phyloP scores from a whole-genome alignment of 1,140 invertebrate genomes.

The Aricia agestis region DNA sequence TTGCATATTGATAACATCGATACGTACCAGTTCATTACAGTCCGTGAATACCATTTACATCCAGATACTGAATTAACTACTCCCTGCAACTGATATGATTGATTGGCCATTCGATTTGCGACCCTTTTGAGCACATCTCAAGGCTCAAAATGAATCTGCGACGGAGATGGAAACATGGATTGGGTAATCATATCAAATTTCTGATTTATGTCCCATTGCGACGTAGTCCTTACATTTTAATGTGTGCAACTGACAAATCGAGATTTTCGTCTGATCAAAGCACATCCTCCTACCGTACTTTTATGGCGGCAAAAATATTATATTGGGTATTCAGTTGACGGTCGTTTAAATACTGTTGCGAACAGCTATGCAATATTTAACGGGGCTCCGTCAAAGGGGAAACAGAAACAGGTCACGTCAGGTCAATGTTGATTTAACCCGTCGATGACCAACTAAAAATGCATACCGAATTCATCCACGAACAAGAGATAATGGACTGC shows the following conservation, averaged over 20 bases:
- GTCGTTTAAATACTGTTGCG: background rate
- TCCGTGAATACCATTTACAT: constrained; percentile 1
- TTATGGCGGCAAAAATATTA: background rate
- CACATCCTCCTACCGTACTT: too few species aligned
- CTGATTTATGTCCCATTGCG: too few species aligned
- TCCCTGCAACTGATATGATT: constrained; percentile 1
- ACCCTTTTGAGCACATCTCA: background rate
- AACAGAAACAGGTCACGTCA: background rate
- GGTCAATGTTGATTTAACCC: background rate
- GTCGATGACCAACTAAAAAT: background rate
- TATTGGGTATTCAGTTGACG: background rate
- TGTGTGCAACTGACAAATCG: too few species aligned
- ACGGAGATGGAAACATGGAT: background rate
- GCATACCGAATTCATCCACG: background rate
- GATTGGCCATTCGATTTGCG: background rate
- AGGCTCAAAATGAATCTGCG: background rate
- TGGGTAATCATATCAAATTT: background rate
- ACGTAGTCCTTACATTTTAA: too few species aligned
- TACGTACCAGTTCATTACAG: constrained; percentile 20
- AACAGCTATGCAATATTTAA: background rate
- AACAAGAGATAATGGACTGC: background rate
- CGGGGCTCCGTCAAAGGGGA: background rate
- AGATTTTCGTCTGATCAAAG: too few species aligned
- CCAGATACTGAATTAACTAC: constrained; percentile 1
- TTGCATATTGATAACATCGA: constrained; percentile 36